phyloP scores from a whole-genome alignment of 2,113 vertebrate species.

The Australoheros scitulus region DNA sequence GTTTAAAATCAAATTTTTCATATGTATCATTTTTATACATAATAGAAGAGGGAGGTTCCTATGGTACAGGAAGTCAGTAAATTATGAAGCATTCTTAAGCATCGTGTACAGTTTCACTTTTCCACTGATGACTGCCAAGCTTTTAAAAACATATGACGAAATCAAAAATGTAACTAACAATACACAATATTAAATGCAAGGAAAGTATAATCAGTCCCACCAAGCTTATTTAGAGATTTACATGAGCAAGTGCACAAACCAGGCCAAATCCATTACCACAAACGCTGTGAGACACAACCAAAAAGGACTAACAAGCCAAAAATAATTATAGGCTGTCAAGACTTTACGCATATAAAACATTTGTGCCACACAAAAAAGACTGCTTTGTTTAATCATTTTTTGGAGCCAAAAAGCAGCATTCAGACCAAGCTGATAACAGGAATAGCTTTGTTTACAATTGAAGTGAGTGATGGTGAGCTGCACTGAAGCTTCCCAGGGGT shows the following conservation, averaged over 20 bases:
- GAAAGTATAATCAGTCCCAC: neutral
- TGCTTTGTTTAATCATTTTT: too few relatives aligned
- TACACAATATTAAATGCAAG: neutral
- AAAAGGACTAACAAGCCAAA: neutral
- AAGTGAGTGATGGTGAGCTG: neutral
- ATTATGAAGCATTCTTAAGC: neutral
- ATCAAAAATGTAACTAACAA: neutral
- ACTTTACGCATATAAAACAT: neutral
- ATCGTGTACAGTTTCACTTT: neutral
- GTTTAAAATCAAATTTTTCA: neutral
- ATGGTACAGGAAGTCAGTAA: neutral
- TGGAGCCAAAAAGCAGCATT: neutral
- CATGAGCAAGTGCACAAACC: neutral
- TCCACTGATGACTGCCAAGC: neutral
- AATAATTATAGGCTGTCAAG: neutral
- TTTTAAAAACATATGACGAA: neutral
- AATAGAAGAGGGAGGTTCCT: neutral
- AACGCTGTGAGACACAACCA: neutral
- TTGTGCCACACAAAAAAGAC: neutral
- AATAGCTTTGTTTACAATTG: conserved; percentile 8
- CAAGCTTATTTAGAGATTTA: neutral
- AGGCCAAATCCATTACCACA: neutral
- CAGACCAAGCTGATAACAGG: neutral
- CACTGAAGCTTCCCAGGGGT: conserved; percentile 7
- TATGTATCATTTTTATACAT: neutral